Base-by-base conservation (phyloP, 2,113 vertebrate genomes). In the Tapirus terrestris region DNA sequence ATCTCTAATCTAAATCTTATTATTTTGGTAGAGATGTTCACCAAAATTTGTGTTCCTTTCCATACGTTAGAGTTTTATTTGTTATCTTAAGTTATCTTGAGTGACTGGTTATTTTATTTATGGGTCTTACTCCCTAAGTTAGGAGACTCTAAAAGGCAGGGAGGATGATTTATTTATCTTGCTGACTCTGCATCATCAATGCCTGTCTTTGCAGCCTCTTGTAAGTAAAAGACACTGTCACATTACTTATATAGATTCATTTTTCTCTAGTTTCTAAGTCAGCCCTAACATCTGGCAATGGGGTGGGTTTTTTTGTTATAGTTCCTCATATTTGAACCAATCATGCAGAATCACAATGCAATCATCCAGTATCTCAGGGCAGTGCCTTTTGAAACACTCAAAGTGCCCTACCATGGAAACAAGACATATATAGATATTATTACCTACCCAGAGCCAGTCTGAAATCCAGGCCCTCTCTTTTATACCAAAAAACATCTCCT, bases 11-110 rank as follows among this genome's bases (percentile, higher is more conserved):
- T 81, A 83, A 82, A 53, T n/a, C 31, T 80, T 89, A 36, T 56
- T 94, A 72, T 56, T 94, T 79, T n/a, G 60, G 2, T 86, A 86
- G 53, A 91, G 13, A 63, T 83, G 3, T 39, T 20, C 45, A 45
- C 7, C 56, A 91, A 61, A 85, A 53, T 79, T 68, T 67, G 43
- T 96, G 27, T 82, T 91, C 89, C 21, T 89, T 91, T 93, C 18
- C 3, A 36, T 31, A 48, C 16, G 76, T 39, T 48, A 77, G 1
- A 83, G 1, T 65, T 90, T 10, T 85, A 23, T 36, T 61, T 88
- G 36, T 83, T 94, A 5, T n/a, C 29, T 90, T 68, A 76, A 75
- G 18, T 68, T 89, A 60, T 67, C 60, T 84, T 67, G 82, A 63
- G 21, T 33, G 82, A n/a, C 21, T 83, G 10, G 18, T 0, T 68